phyloP scores from a whole-genome alignment of 2,113 vertebrate species.

The Hydrolagus affinis region DNA sequence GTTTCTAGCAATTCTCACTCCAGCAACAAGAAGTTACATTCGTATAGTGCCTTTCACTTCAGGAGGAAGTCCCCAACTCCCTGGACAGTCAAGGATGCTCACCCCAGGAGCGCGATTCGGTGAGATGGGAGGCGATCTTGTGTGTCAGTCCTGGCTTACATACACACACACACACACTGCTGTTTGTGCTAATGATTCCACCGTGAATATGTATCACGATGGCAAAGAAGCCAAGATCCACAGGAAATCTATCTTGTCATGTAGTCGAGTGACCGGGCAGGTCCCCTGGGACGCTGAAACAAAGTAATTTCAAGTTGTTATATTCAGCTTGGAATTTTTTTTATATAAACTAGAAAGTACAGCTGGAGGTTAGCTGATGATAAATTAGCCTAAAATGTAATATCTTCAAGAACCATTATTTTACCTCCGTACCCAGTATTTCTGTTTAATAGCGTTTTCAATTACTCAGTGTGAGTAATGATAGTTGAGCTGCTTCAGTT shows the following conservation, averaged over 20 bases:
- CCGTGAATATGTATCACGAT: neutral
- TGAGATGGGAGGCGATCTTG: no score
- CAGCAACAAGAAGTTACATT: no score
- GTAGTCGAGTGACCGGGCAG: neutral
- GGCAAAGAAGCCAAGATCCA: neutral
- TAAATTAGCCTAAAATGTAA: conserved; percentile 16
- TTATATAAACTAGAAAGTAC: neutral
- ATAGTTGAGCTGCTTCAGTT: neutral
- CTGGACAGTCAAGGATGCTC: no score
- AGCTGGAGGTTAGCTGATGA: conserved; percentile 18
- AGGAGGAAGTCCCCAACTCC: no score
- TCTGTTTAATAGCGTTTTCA: neutral
- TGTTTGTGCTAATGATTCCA: neutral
- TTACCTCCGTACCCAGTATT: neutral
- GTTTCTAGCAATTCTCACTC: neutral
- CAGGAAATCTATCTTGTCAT: neutral
- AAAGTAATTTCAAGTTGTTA: conserved; percentile 4
- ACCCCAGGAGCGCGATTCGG: no score
- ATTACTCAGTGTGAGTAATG: conserved; percentile 8
- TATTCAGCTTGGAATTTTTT: conserved; percentile 6
- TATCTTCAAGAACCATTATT: conserved; percentile 11
- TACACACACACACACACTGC: no score
- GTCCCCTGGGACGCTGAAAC: neutral
- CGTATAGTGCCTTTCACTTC: no score
- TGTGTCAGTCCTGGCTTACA: neutral